Conservation (phyloP, 2,797 vertebrate genomes). For the Chrosomus eos region DNA sequence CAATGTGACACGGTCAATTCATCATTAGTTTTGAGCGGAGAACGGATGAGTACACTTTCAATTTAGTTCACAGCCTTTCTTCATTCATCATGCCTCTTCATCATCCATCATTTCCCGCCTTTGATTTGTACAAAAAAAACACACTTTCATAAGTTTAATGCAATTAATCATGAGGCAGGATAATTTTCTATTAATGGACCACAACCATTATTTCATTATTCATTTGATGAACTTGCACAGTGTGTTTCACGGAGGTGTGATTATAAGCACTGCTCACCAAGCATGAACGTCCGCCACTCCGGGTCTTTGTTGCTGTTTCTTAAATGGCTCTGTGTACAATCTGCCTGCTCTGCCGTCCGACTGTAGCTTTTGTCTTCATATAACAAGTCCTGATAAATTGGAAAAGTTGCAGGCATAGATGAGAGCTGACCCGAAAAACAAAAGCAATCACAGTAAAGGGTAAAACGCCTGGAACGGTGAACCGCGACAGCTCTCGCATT, state of each 20-base stretch:
- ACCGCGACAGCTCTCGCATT: slow-evolving; percentile 59
- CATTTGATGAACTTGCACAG: slow-evolving; percentile 89
- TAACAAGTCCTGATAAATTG: slow-evolving; percentile 85
- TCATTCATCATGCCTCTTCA: slow-evolving; percentile 93
- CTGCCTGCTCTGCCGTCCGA: slow-evolving; percentile 61
- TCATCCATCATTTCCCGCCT: slow-evolving; percentile 93
- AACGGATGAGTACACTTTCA: slow-evolving; percentile 99
- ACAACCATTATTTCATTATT: slow-evolving; percentile 80
- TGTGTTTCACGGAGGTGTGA: slow-evolving; percentile 81
- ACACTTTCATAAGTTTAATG: slow-evolving; percentile 93
- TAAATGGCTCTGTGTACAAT: slow-evolving; percentile 63
- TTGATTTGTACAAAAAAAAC: slow-evolving; percentile 86
- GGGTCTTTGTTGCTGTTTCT: slow-evolving; percentile 55
- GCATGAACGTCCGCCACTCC: slow-evolving; percentile 61
- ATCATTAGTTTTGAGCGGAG: slow-evolving; percentile 97
- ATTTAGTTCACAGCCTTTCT: slow-evolving; percentile 98
- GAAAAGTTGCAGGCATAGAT: slow-evolving; percentile 83
- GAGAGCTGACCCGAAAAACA: slow-evolving; percentile 82
- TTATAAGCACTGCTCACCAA: slow-evolving; percentile 74
- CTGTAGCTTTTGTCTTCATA: slow-evolving; percentile 77
- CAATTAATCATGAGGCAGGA: slow-evolving; percentile 97
- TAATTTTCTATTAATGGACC: slow-evolving; percentile 97
- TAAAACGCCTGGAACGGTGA: slow-evolving; percentile 59
- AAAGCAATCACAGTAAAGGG: slow-evolving; percentile 78
- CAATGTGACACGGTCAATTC: slow-evolving; percentile 97